phyloP scores from a whole-genome alignment of 2,797 vertebrate genomes.

The Falco cherrug region DNA sequence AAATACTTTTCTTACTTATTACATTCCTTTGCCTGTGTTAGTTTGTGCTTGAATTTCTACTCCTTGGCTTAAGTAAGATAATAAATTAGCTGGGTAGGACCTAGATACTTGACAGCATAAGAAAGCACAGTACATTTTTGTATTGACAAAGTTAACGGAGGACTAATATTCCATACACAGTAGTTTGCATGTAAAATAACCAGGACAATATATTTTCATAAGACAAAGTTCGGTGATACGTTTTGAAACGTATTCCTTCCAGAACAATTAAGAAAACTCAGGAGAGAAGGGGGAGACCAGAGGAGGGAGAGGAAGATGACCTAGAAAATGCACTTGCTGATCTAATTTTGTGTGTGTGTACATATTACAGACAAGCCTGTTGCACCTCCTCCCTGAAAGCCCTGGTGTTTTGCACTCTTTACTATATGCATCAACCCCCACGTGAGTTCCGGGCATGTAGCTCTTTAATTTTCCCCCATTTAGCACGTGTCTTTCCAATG shows the following conservation, averaged over 20 bases:
- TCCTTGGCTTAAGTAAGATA: neutral
- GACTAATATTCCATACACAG: neutral
- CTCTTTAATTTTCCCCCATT: neutral
- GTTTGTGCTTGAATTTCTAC: neutral
- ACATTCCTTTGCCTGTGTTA: neutral
- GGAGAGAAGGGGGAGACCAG: neutral
- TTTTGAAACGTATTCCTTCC: slow-evolving; percentile 2
- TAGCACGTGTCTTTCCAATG: neutral
- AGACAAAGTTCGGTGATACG: neutral
- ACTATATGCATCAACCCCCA: neutral
- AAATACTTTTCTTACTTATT: neutral
- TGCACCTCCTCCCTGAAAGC: neutral
- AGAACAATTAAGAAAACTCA: slow-evolving; percentile 44
- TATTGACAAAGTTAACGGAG: neutral
- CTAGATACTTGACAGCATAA: neutral
- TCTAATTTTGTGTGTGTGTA: slow-evolving; percentile 39
- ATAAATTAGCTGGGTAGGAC: neutral
- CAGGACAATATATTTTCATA: neutral
- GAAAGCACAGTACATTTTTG: neutral
- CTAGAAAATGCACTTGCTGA: slow-evolving; percentile 1
- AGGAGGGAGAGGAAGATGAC: slow-evolving; percentile 23
- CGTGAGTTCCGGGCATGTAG: neutral
- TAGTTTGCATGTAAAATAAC: neutral
- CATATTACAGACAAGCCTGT: neutral
- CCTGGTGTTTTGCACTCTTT: slow-evolving; percentile 33